Conservation (phyloP, 2,797 vertebrate genomes). For the Fringilla coelebs region DNA sequence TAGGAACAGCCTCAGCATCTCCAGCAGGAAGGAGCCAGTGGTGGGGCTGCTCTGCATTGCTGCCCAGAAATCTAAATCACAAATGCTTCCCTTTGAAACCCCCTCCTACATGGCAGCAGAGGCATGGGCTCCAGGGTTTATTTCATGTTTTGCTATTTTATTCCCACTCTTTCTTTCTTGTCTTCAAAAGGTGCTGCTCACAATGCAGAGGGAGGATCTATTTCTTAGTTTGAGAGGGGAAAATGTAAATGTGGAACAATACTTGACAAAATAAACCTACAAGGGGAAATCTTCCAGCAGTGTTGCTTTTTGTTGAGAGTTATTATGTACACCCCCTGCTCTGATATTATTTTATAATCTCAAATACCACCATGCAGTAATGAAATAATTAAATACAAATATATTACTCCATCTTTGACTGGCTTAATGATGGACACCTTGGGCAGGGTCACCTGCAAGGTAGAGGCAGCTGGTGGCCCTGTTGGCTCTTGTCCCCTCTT, state of each 20-base stretch:
- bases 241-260: slow-evolving; percentile 50
- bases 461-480: background rate
- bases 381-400: background rate
- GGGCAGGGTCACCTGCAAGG: background rate
- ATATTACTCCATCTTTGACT: background rate
- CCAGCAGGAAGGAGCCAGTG: background rate
- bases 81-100: slow-evolving; percentile 1
- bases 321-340: slow-evolving; percentile 10
- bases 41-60: background rate
- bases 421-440: background rate
- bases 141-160: slow-evolving; percentile 27
- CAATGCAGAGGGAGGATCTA: slow-evolving; percentile 45
- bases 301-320: background rate
- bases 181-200: slow-evolving; percentile 37
- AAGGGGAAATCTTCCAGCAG: slow-evolving; percentile 11
- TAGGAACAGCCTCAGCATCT: background rate
- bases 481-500: background rate
- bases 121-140: background rate
- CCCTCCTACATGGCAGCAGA: background rate
- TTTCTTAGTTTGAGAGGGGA: slow-evolving; percentile 31
- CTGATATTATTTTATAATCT: slow-evolving; percentile 16
- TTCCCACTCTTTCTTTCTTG: background rate
- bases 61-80: background rate
- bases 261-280: slow-evolving; percentile 44
- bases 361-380: background rate